Conservation (phyloP, 2,888 invertebrate species). For the Nymphalis polychloros region DNA sequence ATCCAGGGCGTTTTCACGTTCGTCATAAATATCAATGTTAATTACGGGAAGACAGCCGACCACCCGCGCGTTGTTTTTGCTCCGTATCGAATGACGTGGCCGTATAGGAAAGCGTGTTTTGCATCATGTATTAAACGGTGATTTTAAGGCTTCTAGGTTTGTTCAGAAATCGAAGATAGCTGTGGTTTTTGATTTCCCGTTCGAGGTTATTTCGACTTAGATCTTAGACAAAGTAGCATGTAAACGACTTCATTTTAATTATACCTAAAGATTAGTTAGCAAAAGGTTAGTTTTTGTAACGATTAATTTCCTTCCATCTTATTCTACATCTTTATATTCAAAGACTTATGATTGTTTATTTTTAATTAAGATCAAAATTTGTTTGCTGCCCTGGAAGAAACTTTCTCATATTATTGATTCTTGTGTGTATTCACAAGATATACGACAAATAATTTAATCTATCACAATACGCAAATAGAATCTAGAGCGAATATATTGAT, state of each 20-base stretch:
- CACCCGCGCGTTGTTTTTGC: conserved; percentile 64
- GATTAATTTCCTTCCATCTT: not conserved
- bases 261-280: not conserved
- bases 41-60: conserved; percentile 64
- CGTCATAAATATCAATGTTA: conserved; percentile 47
- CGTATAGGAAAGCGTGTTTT: conserved; percentile 13
- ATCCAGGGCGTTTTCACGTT: conserved; percentile 35
- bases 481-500: no score
- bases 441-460: no score
- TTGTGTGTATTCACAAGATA: no score
- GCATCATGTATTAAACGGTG: conserved; percentile 8
- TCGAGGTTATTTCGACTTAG: not conserved
- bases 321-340: not conserved
- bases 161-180: conserved; percentile 8
- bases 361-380: not conserved
- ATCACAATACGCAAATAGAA: no score
- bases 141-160: conserved; percentile 27
- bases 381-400: no score
- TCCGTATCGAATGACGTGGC: conserved; percentile 31
- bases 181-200: conserved; percentile 11
- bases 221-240: not conserved
- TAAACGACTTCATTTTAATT: conserved; percentile 3
- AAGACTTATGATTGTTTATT: not conserved
- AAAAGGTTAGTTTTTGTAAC: not conserved
- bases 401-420: no score